These are phyloP conservation scores for Melanargia galathea DNA, from an alignment of 2,888 invertebrate species.

Conservation along the genomic window DNA sequence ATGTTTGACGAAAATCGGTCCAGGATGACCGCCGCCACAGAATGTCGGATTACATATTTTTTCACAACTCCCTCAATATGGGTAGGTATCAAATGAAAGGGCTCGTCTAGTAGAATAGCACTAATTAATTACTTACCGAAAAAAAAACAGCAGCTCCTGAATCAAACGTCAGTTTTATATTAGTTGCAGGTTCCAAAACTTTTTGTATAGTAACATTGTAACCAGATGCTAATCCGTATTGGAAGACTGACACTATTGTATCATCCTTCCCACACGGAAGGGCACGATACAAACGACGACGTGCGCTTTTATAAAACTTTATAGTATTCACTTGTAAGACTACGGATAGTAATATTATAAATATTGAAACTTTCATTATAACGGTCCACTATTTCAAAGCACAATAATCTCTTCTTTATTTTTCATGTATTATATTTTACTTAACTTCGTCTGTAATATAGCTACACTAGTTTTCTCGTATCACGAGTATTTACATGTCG, in stretches of 20 bases:
- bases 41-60: too few species aligned
- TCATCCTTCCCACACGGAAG: conserved; percentile 20
- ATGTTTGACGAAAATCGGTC: too few species aligned
- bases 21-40: too few species aligned
- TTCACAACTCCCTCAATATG: too few species aligned
- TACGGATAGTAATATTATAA: conserved; percentile 23
- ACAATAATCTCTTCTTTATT: neutral
- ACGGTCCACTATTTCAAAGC: neutral
- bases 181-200: conserved; percentile 17
- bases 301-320: conserved; percentile 28
- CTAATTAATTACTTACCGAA: conserved; percentile 26
- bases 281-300: neutral
- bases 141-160: conserved; percentile 28
- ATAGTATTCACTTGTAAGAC: conserved; percentile 24
- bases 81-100: too few species aligned
- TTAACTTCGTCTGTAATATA: neutral
- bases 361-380: conserved; percentile 18
- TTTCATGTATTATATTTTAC: neutral
- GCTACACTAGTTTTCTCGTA: too few species aligned
- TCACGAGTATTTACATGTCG: conserved; percentile 6
- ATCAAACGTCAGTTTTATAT: conserved; percentile 28
- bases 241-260: conserved; percentile 21
- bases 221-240: conserved; percentile 20
- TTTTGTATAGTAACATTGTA: conserved; percentile 33
- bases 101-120: too few species aligned